These are phyloP conservation scores for Drosophila watanabei DNA, from an alignment of 1,140 invertebrate genomes.

Conservation along the genomic window DNA sequence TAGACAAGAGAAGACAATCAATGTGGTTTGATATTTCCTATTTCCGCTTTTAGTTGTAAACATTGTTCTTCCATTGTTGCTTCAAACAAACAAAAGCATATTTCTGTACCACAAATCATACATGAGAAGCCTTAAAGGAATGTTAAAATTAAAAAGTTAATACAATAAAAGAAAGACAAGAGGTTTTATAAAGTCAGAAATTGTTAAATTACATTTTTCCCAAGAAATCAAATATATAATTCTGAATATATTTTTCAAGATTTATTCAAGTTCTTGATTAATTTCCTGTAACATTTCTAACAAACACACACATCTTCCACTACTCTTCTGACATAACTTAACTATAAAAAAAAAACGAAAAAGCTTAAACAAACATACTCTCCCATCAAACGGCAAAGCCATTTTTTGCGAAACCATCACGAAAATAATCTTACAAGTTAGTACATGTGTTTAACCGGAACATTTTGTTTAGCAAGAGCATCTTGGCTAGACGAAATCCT, in stretches of 20 bases:
- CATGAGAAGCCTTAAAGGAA: constrained; percentile 1
- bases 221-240: constrained; percentile 2
- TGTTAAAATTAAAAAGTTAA: neutral
- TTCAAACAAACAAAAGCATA: constrained; percentile 17
- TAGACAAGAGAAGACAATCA: constrained; percentile 75
- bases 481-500: constrained; percentile 34
- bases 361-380: neutral
- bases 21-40: constrained; percentile 78
- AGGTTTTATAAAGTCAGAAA: constrained; percentile 1
- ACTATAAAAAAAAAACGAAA: neutral
- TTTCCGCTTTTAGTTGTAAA: constrained; percentile 52
- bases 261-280: neutral
- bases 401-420: constrained; percentile 31
- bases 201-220: neutral
- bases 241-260: neutral
- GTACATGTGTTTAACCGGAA: constrained; percentile 21
- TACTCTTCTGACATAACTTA: constrained; percentile 1
- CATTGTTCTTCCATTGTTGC: constrained; percentile 60
- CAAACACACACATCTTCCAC: neutral
- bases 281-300: neutral
- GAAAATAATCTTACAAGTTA: constrained; percentile 20
- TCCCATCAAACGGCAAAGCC: constrained; percentile 42
- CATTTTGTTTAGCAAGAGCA: constrained; percentile 33
- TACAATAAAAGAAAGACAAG: neutral
- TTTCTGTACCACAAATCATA: constrained; percentile 16